phyloP scores from a whole-genome alignment of 2,797 vertebrate genomes.

The Falco berigora region DNA sequence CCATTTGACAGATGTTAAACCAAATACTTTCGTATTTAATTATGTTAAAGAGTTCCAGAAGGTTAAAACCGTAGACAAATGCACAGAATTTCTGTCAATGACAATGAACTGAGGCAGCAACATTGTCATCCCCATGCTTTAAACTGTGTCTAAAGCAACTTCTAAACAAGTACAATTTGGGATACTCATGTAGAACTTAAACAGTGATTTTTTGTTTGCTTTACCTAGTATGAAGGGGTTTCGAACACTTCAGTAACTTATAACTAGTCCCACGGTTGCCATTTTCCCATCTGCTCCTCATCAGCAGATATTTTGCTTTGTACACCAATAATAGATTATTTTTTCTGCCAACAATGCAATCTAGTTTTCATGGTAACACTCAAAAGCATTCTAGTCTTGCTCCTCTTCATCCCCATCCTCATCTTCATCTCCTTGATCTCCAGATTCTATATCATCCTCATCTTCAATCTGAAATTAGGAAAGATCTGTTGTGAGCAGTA shows the following conservation, averaged over 20 bases:
- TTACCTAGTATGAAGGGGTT: conserved; percentile 30
- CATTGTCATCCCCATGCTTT: conserved; percentile 46
- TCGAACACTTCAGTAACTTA: conserved; percentile 58
- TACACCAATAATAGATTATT: conserved; percentile 8
- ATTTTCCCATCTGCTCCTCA: conserved; percentile 32
- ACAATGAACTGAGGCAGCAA: conserved; percentile 43
- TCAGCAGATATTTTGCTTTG: conserved; percentile 39
- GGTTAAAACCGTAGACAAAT: conserved; percentile 45
- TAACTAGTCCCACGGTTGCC: conserved; percentile 28
- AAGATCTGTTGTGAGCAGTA: neutral
- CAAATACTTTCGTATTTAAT: conserved; percentile 60
- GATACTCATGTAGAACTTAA: conserved; percentile 53
- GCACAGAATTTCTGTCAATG: conserved; percentile 17
- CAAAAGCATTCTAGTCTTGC: conserved; percentile 41
- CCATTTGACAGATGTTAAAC: conserved; percentile 54
- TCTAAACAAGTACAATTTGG: conserved; percentile 48
- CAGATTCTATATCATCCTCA: conserved; percentile 90
- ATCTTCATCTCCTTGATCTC: conserved; percentile 86
- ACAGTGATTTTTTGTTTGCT: conserved; percentile 24
- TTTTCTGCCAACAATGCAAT: neutral
- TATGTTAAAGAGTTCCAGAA: conserved; percentile 33
- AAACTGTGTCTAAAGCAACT: conserved; percentile 32
- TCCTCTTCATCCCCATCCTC: conserved; percentile 75
- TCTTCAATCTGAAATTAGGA: conserved; percentile 82
- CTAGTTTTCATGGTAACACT: neutral